Evolutionary conservation across 2,888 invertebrate genomes (phyloP), one percentile per base, ranked within the genome.

Genomic region (Exocentrus adspersus): DNA sequence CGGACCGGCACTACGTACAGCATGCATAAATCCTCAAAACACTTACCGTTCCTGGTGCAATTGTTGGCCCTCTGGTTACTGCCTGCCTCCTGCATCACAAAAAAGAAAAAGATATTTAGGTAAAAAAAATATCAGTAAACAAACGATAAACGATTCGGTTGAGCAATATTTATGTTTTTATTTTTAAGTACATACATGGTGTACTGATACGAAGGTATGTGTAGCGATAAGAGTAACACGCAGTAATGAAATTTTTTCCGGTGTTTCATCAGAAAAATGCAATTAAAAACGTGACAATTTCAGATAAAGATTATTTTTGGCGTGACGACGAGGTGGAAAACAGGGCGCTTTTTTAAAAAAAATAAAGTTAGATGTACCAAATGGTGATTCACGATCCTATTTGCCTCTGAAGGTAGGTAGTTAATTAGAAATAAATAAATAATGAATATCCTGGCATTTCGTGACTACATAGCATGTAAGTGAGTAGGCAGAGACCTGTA

Each of bases 61-160:
- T 64, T 66, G 63, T 56, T 57, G n/a, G n/a, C n/a, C 53, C 46
- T 64, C 19, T 65, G 60, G 45, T 62, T 69, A 62, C 67, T 65
- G 71, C 67, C 73, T 70, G 71, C 70, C 73, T 73, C 73, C 73
- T 73, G 64, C n/a, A 66, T 60, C 52, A 60, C 32, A 61, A 63
- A 61, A 64, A 43, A 60, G 56, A 61, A 64, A 58, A 42, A 37
- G 7, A 2, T 6, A 51, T 24, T 16, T 48, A 28, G 28, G 4
- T 9, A 17, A 16, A 50, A 28, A 12, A 48, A 16, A 7, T 24
- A 45, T 45, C 12, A 32, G 12, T 17, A 52, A 60, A 52, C 28
- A 46, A 48, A 30, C 10, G 20, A 9, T 17, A 52, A 60, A 52
- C 28, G 30, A 48, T 19, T n/a, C 16, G n/a, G 28, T 43, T 54